A percentile compares a stretch with the other conserved stretches of the same genome.
Conservation (phyloP, 1,140 invertebrate genomes). For the Colletes latitarsis region DNA sequence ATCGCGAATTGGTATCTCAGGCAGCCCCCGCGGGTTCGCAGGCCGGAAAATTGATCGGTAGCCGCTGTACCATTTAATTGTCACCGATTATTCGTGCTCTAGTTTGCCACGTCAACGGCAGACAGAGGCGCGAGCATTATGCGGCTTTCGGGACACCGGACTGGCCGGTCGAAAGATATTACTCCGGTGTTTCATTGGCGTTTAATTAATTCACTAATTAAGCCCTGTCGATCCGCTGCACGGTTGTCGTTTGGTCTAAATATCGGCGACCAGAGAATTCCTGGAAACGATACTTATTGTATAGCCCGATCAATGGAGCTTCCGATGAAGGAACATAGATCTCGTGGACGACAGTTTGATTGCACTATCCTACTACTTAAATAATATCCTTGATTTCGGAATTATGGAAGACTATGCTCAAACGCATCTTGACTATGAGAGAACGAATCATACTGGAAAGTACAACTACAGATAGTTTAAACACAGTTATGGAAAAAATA, state of each 20-base stretch:
- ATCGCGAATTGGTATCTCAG: slow-evolving; percentile 23
- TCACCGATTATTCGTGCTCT: slow-evolving; percentile 48
- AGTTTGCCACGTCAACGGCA: slow-evolving; percentile 48
- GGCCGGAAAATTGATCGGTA: slow-evolving; percentile 45
- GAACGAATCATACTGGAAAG: too few species aligned
- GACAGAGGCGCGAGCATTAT: slow-evolving; percentile 20
- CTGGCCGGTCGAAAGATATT: slow-evolving; percentile 41
- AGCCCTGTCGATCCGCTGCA: slow-evolving; percentile 33
- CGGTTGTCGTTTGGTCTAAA: slow-evolving; percentile 15
- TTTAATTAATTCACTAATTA: slow-evolving; percentile 54
- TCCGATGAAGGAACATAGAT: neutral
- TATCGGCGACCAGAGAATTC: neutral
- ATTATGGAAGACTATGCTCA: too few species aligned
- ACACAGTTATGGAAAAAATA: too few species aligned
- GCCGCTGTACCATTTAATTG: slow-evolving; percentile 46
- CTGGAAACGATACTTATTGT: slow-evolving; percentile 30
- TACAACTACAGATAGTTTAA: too few species aligned
- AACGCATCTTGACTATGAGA: too few species aligned
- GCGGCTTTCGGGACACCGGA: slow-evolving; percentile 28
- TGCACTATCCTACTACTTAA: too few species aligned
- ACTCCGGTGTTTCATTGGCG: slow-evolving; percentile 34
- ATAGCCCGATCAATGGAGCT: neutral
- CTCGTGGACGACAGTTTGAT: too few species aligned
- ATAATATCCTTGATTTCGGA: too few species aligned
- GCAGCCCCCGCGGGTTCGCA: neutral